Base-by-base conservation (phyloP, 2,888 invertebrate species). In the Diplolepis rosae region DNA sequence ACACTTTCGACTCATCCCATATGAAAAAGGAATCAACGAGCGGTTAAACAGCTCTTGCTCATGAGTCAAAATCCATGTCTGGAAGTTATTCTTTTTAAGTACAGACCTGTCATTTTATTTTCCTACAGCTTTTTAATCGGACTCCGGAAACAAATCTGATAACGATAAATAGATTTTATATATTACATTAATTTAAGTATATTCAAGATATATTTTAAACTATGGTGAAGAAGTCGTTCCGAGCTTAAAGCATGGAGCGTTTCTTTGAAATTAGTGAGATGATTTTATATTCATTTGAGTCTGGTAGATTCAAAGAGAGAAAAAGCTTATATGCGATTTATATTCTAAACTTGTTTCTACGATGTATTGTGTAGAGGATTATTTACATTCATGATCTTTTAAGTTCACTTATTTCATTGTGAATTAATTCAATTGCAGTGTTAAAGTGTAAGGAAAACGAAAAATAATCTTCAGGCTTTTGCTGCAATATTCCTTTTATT, bases 1-100 rank as follows among this genome's bases (percentile, higher is more conserved):
- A 75, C 72, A 5, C 66, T 77, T 39, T 65, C 78, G 28, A 74
- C 80, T n/a, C 79, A 80, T 80, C 80, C 81, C 13, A 77, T 79
- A 56, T 81, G 75, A 76, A 22, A 35, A 7, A 61, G 13, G n/a
- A 39, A 24, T 22, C 61, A n/a, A 35, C 35, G 45, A 45, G 18
- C 18, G 45, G 45, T 18, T 18, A 9, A 18, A 45, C 2, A 45
- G 11, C 18, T 45, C 9, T 18, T 4, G 18, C 18, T 45, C 7
- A 18, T 18, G 9, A 18, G 18, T 45, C 18, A 3, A 18, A n/a
- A n/a, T n/a, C 7, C 2, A 45, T 7, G 18, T 18, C 15, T 45
- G 45, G 45, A 45, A 18, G 15, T 18, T 45, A 45, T 18, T 18
- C 22, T 22, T 30, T 56, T 35, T 22, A 22, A 22, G 32, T 56